Evolutionary conservation across 2,797 vertebrate genomes (phyloP), one percentile per base, ranked within the genome.

Genomic region (Taeniopygia guttata): DNA sequence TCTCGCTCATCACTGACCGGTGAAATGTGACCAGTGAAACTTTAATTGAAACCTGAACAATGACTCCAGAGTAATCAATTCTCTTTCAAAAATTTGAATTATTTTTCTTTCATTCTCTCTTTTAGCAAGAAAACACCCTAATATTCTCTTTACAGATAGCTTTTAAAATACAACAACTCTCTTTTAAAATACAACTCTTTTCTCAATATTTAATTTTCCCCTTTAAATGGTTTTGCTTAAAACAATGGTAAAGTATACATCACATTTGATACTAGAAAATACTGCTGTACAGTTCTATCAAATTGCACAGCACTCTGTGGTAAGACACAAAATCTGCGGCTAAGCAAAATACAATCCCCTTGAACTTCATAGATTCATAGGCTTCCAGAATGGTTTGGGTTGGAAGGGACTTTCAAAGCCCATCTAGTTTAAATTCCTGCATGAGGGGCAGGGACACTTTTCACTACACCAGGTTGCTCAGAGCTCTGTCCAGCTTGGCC

Each of bases 351-450:
- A 34, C 13, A 36, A 34, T 51, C 23, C 4, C 2, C n/a, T 73
- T 70, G 42, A 68, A 42, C 10, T 85, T 82, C 10, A 4, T 14
- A 51, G 43, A 30, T 69, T 82, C 5, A 5, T 19, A 51, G 22
- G 26, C 13, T 80, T 36, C 40, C 9, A 18, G n/a, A 48, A 32
- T 38, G 4, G 23, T 69, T 76, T 51, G 27, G 9, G 8, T 9
- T 80, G 40, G 52, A 49, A 80, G 7, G 17, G 10, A 43, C 17
- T 27, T 82, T 76, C 49, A 62, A 32, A 86, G 19, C 15, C 3
- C 11, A 36, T 2, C 10, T 11, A 7, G 29, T 72, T 26, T 30
- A 15, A 58, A 3, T 1, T 2, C 10, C 7, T 2, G 12, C 12
- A 2, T 20, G 5, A 4, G 11, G 15, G 22, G 9, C n/a, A 69